Conservation (phyloP, 92 coral and sea anemone species). For the Zoanthus sansibaricus region DNA sequence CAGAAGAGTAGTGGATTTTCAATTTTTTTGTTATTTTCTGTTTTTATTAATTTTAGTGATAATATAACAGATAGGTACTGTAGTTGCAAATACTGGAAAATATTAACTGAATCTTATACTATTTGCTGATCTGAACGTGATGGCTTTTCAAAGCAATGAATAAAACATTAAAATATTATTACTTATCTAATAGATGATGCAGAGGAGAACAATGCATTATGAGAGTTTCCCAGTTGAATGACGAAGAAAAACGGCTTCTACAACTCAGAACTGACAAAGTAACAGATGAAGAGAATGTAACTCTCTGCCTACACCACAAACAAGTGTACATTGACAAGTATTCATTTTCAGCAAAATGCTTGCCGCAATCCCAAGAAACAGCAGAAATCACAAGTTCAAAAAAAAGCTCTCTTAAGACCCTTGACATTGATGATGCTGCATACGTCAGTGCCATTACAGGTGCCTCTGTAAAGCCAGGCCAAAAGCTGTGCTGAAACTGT, state of each 20-base stretch:
- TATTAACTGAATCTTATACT: neutral
- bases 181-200: neutral
- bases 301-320: conserved; percentile 20
- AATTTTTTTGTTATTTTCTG: neutral
- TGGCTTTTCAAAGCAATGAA: conserved; percentile 1
- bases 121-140: neutral
- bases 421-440: conserved; percentile 31
- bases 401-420: conserved; percentile 34
- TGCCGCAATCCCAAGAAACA: conserved; percentile 32
- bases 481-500: conserved; percentile 27
- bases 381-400: conserved; percentile 41
- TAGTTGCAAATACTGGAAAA: neutral
- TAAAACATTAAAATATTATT: neutral
- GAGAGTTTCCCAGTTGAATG: conserved; percentile 16
- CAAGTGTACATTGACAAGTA: conserved; percentile 37
- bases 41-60: conserved; percentile 1
- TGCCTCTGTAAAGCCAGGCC: conserved; percentile 32
- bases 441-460: conserved; percentile 35
- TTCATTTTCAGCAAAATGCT: conserved; percentile 35
- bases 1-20: neutral
- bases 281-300: too few species aligned
- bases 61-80: conserved; percentile 5
- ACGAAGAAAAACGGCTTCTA: conserved; percentile 16
- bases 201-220: conserved; percentile 12
- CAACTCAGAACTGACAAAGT: conserved; percentile 31